Percentiles rank a stretch among this genome's conserved stretches.
These are phyloP conservation scores for Acleris literana DNA, from an alignment of 2,888 invertebrate genomes.

Conservation along the genomic window DNA sequence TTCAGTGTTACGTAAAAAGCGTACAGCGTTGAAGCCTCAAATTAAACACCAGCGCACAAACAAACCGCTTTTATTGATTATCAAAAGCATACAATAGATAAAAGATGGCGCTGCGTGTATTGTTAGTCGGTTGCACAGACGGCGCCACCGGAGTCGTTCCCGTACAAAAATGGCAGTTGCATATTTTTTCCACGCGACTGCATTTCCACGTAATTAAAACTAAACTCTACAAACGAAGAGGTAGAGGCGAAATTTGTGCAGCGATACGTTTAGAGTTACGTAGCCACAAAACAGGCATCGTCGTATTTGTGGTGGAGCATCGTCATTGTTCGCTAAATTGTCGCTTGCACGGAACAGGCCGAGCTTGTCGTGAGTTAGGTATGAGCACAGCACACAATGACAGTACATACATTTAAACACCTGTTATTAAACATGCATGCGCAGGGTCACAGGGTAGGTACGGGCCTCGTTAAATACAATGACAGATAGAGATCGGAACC, in stretches of 20 bases:
- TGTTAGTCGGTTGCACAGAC: slow-evolving; percentile 77
- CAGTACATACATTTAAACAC: slow-evolving; percentile 81
- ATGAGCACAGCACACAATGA: slow-evolving; percentile 74
- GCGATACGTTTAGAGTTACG: slow-evolving; percentile 61
- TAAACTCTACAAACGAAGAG: slow-evolving; percentile 44
- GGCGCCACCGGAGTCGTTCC: slow-evolving; percentile 81
- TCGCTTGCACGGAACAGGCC: slow-evolving; percentile 81
- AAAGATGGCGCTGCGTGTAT: slow-evolving; percentile 79
- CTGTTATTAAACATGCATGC: slow-evolving; percentile 80
- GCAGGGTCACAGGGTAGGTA: slow-evolving; percentile 69
- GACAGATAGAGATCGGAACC: slow-evolving; percentile 75
- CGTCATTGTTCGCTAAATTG: slow-evolving; percentile 84
- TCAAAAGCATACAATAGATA: slow-evolving; percentile 77
- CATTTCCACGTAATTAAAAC: slow-evolving; percentile 43
- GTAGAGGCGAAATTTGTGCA: slow-evolving; percentile 51
- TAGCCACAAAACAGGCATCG: slow-evolving; percentile 68
- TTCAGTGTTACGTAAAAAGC: slow-evolving; percentile 13
- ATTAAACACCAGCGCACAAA: slow-evolving; percentile 34
- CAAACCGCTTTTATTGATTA: slow-evolving; percentile 72
- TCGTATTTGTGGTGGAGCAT: slow-evolving; percentile 79
- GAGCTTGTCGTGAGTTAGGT: slow-evolving; percentile 80
- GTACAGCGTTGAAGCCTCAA: slow-evolving; percentile 23
- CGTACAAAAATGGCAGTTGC: slow-evolving; percentile 82
- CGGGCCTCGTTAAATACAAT: slow-evolving; percentile 75
- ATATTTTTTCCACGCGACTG: slow-evolving; percentile 74